Conservation (phyloP, 2,888 invertebrate species). For the Megalurothrips usitatus region DNA sequence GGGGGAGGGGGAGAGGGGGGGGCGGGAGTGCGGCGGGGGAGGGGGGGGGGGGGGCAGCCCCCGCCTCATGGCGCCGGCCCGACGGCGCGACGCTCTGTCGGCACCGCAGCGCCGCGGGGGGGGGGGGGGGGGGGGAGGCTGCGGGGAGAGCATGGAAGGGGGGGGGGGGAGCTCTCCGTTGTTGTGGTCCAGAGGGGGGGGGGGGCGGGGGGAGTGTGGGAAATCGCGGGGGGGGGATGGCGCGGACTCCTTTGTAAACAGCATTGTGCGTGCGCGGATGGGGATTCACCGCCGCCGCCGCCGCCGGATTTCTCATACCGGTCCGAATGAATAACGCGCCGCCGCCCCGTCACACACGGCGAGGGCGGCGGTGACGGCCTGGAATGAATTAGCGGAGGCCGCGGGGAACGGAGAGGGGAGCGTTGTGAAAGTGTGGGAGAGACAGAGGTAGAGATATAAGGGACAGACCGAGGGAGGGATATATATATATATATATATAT, state of each 20-base stretch:
- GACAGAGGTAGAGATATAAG: too few species aligned
- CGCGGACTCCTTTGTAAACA: not conserved
- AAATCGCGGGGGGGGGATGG: not conserved
- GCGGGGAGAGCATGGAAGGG: too few species aligned
- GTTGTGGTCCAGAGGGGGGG: not conserved
- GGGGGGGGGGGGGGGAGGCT: not conserved
- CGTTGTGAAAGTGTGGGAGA: too few species aligned
- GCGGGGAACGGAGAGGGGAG: too few species aligned
- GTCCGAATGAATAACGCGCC: not conserved
- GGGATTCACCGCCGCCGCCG: not conserved
- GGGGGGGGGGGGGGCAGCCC: not conserved
- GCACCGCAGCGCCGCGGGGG: constrained; percentile 10
- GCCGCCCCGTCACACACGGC: not conserved
- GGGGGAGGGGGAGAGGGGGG: not conserved
- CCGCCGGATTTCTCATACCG: too few species aligned
- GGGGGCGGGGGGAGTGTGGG: not conserved
- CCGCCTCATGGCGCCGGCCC: constrained; percentile 5
- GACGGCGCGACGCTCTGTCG: constrained; percentile 16
- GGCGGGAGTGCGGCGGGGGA: not conserved
- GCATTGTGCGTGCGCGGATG: not conserved
- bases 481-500: too few species aligned
- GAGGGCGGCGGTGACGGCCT: not conserved
- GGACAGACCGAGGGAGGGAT: too few species aligned
- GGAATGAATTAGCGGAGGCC: too few species aligned
- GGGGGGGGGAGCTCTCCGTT: not conserved